Base-by-base conservation (phyloP, 2,797 vertebrate species). In the Poecilia gillii region DNA sequence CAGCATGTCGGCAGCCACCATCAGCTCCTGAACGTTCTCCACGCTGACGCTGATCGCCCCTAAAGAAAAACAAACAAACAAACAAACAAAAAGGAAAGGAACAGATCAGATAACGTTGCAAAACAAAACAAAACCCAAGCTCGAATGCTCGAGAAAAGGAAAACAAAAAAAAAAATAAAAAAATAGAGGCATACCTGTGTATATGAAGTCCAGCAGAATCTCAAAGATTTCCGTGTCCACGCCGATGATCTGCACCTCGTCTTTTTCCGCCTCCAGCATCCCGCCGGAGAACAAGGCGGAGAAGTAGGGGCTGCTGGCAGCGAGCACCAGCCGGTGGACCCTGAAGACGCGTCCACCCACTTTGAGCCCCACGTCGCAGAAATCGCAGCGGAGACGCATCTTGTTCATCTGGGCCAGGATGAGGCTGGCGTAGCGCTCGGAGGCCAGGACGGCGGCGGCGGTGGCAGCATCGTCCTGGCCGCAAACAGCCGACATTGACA, bases 1-100 rank as follows among this genome's bases (percentile, higher is more conserved):
- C 82, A 99, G 95, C 98, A 99, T 99, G 93, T 99, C 98, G 0
- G 98, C 98, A 3, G 98, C 97, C 82, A 99, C 93, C 92, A 99
- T 98, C 94, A 99, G 91, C 91, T 98, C 98, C 94, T 99, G 98
- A 2, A 99, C 97, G 25, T 98, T 99, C 90, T 96, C 97, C 89
- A 98, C 96, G 0, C 94, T 96, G 86, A 99, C 96, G 73, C 93
- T 95, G 84, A 99, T 96, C 72, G 94, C 84, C 7, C 98, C 98
- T 99, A 92, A 13, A 59, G 46, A 55, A 11, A 25, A 20, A 70
- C 46, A 12, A 49, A 23, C 18, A 51, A 49, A 23, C 18, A 51
- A 51, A 71, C 11, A 9, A 6, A 49, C 4, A 9, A 3, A 92
- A 14, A 59, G 25, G 5, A n/a, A 11, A 28, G 41, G n/a, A 7